phyloP scores from a whole-genome alignment of 2,888 invertebrate species.

The Portevinia maculata region DNA sequence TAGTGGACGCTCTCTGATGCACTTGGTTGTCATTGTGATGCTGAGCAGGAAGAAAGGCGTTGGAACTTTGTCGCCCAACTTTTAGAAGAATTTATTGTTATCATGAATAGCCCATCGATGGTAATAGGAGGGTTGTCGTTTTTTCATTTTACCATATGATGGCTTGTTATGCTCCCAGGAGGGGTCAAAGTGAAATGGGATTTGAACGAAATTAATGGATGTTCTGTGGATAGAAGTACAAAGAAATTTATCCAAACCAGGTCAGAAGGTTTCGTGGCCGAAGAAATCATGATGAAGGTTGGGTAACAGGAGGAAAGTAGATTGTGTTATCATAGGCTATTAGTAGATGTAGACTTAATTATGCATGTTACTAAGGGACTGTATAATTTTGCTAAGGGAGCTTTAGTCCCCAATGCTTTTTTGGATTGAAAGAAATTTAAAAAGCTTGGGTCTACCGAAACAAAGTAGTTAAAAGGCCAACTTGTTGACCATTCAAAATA shows the following conservation, averaged over 20 bases:
- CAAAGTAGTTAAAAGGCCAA: no score
- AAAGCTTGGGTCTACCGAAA: no score
- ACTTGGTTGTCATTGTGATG: slow-evolving; percentile 8
- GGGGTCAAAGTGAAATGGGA: slow-evolving; percentile 29
- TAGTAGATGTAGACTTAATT: no score
- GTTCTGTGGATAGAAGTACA: slow-evolving; percentile 19
- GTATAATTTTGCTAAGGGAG: no score
- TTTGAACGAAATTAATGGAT: slow-evolving; percentile 49
- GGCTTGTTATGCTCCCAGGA: slow-evolving; percentile 39
- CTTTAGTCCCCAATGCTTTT: no score
- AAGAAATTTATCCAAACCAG: slow-evolving; percentile 15
- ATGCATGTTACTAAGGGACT: no score
- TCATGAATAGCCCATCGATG: slow-evolving; percentile 36
- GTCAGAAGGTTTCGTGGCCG: slow-evolving; percentile 36
- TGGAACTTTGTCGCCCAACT: slow-evolving; percentile 25
- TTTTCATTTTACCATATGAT: slow-evolving; percentile 29
- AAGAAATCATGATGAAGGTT: slow-evolving; percentile 4
- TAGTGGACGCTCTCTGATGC: slow-evolving; percentile 33
- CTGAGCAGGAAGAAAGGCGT: slow-evolving; percentile 22
- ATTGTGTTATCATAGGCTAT: no score
- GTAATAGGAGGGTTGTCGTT: neutral
- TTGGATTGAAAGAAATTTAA: no score
- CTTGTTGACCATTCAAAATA: no score
- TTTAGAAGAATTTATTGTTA: slow-evolving; percentile 45
- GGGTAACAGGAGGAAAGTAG: no score